Base-by-base conservation (phyloP, 2,888 invertebrate genomes). In the Hyles lineata region DNA sequence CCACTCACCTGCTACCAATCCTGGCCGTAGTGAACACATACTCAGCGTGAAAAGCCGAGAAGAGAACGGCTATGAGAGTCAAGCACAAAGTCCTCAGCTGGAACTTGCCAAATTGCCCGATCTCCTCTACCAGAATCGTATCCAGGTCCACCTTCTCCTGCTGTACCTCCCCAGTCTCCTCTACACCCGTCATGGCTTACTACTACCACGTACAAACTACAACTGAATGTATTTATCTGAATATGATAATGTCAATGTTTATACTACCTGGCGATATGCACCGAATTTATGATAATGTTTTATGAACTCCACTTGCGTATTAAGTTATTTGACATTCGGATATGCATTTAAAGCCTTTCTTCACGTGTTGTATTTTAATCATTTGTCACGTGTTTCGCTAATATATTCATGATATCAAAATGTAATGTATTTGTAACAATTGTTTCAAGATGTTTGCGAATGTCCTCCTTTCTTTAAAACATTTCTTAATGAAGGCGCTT, bases 1-100 rank as follows among this genome's bases (percentile, higher is more conserved):
- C 5, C n/a, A 19, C 79, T 75, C 77, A 93, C 93, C 93, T 90
- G 32, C 89, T 89, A 9, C 63, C 79, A 9, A 93, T 93, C 63
- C 93, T 85, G n/a, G 89, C 87, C 0, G 93, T 89, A 0, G 92
- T 92, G 76, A 93, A 93, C 0, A 91, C 82, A 70, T 89, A 93
- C 78, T 92, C 93, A 29, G 87, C 87, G 0, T 86, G 85, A 84
- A 87, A 92, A 0, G 89, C 87, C 0, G 79, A 78, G 70, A 93
- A 89, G 35, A 93, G 82, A 0, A 87, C 89, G 25, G 90, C 78
- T 0, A 90, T 50, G 0, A 82, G 76, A 0, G 85, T 80, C 32
- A 91, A 74, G 2, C 81, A 50, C 59, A 91, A 74, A 0, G 84
- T 87, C 17, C 83, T 79, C 8, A 88, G 52, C 79, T 93, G 93